Base-by-base conservation (phyloP, 2,797 vertebrate genomes). In the Lemur catta region DNA sequence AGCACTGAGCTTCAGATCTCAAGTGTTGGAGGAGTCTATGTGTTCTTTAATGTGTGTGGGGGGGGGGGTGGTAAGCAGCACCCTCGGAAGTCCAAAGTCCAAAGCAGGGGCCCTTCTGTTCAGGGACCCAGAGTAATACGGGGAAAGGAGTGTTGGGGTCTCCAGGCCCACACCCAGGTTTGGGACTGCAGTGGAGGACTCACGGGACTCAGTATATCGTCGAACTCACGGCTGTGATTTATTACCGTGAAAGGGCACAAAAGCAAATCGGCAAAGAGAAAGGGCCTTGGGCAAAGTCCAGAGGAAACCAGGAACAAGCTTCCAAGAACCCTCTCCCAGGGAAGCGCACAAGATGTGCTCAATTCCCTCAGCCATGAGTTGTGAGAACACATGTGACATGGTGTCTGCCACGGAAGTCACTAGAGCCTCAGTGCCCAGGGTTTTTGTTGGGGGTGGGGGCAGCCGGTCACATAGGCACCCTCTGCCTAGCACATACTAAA, bases 281-380 rank as follows among this genome's bases (percentile, higher is more conserved):
- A 89, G 63, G 15, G 0, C 0, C 33, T 9, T 5, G 41, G 28
- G 78, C 18, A 28, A 46, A 84, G 75, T 35, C 41, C 82, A 72
- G 72, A 92, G 61, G 67, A 95, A 93, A 50, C 10, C 81, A 55
- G 46, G 2, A 52, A 2, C 7, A 14, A 14, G 41, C n/a, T 46
- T 65, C 78, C 48, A 15, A 33, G 33, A 43, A 6, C 35, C 59
- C 12, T 48, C 24, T 50, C 35, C 52, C 30, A 26, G 43, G 46
- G n/a, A 50, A 28, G 38, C 30, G 0, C 71, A 41, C 43, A 20
- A 26, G 46, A 50, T 4, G 6, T 4, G 1, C 38, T 59, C 43
- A 52, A 57, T 61, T 59, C 30, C 33, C 28, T 43, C 0, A 84
- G 82, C 57, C 30, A 7, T 15, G 55, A 82, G 26, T 4, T 52